phyloP scores from a whole-genome alignment of 1,140 invertebrate genomes.

The Atta colombica region DNA sequence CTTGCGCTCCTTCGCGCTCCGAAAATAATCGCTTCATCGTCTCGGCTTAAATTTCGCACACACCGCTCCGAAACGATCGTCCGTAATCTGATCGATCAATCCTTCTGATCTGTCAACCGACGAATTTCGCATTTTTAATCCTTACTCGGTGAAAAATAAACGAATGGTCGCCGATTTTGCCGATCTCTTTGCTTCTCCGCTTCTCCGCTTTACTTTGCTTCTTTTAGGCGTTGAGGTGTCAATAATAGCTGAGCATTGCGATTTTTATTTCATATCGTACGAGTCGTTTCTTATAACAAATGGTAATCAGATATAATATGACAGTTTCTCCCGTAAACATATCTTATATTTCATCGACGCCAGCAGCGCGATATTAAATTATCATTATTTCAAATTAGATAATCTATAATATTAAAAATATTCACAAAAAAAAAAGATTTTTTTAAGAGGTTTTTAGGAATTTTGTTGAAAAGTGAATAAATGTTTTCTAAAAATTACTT shows the following conservation, averaged over 20 bases:
- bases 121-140: constrained; percentile 14
- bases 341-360: neutral
- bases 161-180: neutral
- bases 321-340: neutral
- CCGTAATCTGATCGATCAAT: constrained; percentile 56
- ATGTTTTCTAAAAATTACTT: too few species aligned
- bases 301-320: neutral
- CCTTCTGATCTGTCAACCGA: constrained; percentile 11
- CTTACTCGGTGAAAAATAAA: constrained; percentile 39
- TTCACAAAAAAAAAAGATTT: too few species aligned
- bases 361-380: neutral
- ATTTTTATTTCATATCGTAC: constrained; percentile 13
- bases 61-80: constrained; percentile 35
- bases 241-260: constrained; percentile 12
- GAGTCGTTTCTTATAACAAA: constrained; percentile 3
- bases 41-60: constrained; percentile 57
- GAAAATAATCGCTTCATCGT: constrained; percentile 54
- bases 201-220: neutral
- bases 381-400: neutral
- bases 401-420: too few species aligned
- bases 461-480: too few species aligned
- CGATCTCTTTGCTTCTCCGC: neutral
- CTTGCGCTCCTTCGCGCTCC: constrained; percentile 60
- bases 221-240: neutral
- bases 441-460: neutral